Evolutionary conservation across 2,888 invertebrate species (phyloP), one percentile per base, ranked within the genome.

Genomic region (Eustalomyia histrio): DNA sequence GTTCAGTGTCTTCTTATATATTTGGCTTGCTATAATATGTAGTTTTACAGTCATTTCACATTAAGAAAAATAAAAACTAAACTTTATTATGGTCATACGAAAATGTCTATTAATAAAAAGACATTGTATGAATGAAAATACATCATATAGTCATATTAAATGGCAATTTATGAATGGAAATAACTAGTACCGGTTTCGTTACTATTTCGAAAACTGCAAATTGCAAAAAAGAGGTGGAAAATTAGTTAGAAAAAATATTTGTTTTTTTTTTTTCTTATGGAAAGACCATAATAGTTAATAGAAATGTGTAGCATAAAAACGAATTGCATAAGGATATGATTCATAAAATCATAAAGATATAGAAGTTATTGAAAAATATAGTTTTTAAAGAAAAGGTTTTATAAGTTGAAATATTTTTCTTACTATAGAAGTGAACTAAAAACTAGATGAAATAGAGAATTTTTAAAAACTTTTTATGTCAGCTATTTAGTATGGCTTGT

Each of bases 161-260:
- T 61, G 24, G 60, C n/a, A 69, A 76, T 74, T 80, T 80, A 80
- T 80, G 80, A 80, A 80, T 80, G 80, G 73, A 76, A 71, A 55
- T 75, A 55, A 55, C 55, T 39, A 75, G 79, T 80, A 80, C 79
- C 79, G 79, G 79, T 80, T 75, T 58, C 71, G 55, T 61, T 69
- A 65, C 69, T 65, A 64, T 69, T 60, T 69, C 9, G 6, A 63
- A 64, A 61, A 57, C 35, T 55, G 29, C 58, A 47, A 21, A 58
- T n/a, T 29, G 33, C 21, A 16, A 63, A 55, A 39, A 24, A 55
- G n/a, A 72, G 21, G 43, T 71, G 69, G 64, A 79, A 64, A 79
- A 79, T 79, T 75, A 69, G 64, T 55, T 71, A 39, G 79, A 79
- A 79, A 79, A 68, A 53, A 50, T 61, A 55, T 73, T 52, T 16